These are phyloP conservation scores for silkworm (Bombyx mori) DNA, from an alignment of 1,140 invertebrate species.

Conservation along the genomic window DNA sequence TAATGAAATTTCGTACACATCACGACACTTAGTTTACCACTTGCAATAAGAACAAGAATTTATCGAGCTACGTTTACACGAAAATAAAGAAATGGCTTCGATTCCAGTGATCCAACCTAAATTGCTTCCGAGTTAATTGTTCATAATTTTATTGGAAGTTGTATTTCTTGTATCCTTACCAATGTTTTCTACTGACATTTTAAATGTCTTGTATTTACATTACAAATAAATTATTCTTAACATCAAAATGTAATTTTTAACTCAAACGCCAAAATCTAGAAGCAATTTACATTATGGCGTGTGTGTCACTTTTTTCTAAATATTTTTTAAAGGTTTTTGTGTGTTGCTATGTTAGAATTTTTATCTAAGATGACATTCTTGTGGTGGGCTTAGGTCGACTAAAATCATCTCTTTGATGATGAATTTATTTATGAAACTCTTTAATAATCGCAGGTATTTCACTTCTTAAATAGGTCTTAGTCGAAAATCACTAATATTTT, in stretches of 20 bases:
- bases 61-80: conserved; percentile 34
- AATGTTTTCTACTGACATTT: conserved; percentile 63
- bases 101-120: conserved; percentile 60
- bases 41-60: conserved; percentile 17
- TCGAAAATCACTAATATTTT: too few relatives aligned
- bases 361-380: background rate
- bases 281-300: conserved; percentile 71
- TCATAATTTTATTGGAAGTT: conserved; percentile 18
- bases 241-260: conserved; percentile 63
- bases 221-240: conserved; percentile 38
- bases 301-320: conserved; percentile 66
- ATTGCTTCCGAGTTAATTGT: conserved; percentile 33
- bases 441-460: too few relatives aligned
- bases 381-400: too few relatives aligned
- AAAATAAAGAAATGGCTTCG: conserved; percentile 61
- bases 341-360: conserved; percentile 9
- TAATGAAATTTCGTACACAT: conserved; percentile 16
- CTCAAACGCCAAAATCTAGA: conserved; percentile 67
- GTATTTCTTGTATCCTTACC: conserved; percentile 45
- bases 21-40: conserved; percentile 12
- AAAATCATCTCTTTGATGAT: too few relatives aligned
- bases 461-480: too few relatives aligned
- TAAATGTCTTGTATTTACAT: conserved; percentile 55
- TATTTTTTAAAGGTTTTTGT: conserved; percentile 33
- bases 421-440: too few relatives aligned